Evolutionary conservation across 2,797 vertebrate genomes (phyloP).

Genomic region (Coregonus sp.): DNA sequence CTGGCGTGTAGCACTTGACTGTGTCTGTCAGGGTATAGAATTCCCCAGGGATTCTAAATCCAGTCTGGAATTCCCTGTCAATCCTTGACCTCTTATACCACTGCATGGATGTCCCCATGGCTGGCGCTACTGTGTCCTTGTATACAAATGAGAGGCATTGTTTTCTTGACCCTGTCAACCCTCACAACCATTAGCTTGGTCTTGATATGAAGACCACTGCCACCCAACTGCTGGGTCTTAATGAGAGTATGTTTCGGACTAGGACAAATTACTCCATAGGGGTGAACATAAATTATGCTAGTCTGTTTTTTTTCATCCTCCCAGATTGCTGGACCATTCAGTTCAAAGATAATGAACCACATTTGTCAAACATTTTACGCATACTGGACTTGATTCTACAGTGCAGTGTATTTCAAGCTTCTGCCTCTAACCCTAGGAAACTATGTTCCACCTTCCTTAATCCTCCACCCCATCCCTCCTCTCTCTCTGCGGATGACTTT

Average conservation of each 20-base stretch:
- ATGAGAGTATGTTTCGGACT: conserved; percentile 27
- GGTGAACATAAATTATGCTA: conserved; percentile 39
- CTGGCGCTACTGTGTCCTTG: background rate
- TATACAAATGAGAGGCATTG: background rate
- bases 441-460: no score
- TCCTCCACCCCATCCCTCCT: no score
- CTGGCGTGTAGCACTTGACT: background rate
- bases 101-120: background rate
- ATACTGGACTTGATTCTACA: conserved; percentile 8
- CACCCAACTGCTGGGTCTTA: conserved; percentile 13
- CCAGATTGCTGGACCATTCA: conserved; percentile 29
- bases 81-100: conserved; percentile 17
- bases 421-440: no score
- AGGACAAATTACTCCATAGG: conserved; percentile 37
- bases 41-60: conserved; percentile 8
- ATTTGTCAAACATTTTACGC: conserved; percentile 58
- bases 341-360: conserved; percentile 55
- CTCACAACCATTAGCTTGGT: conserved; percentile 13
- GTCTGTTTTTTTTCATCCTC: conserved; percentile 28
- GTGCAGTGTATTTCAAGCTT: background rate
- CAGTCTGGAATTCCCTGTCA: conserved; percentile 15
- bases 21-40: background rate
- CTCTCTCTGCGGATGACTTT: no score
- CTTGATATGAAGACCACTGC: background rate
- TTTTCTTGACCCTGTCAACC: conserved; percentile 20